Base-by-base conservation (phyloP, 1,140 invertebrate genomes). In the Thaumatotibia leucotreta region DNA sequence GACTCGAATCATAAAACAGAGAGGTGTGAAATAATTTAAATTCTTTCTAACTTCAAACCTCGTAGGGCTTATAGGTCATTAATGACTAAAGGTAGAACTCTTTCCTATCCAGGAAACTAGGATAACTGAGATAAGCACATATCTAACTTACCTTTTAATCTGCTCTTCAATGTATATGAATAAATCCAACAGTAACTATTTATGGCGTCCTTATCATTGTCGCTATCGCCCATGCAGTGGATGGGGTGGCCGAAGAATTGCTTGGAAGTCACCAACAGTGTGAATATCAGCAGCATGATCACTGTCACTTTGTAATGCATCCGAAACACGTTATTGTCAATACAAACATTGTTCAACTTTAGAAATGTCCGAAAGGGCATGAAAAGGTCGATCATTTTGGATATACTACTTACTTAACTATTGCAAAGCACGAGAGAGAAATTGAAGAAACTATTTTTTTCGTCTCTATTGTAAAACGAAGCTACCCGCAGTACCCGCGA, bases 111-210 rank as follows among this genome's bases (percentile, higher is more conserved):
- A 54, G 11, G n/a, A 24, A 54, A 63, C 5, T 33, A 27, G 49
- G 63, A 14, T 11, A 64, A 39, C 39, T 4, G 20, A 20, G 35
- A 61, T 52, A 61, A 33, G 27, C 29, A 0, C 33, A 39, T 3
- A 49, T 11, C 84, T 83, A n/a, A n/a, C n/a, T n/a, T 77, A 93
- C 91, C 84, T 61, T 69, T 67, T 11, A 90, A 68, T 23, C 89
- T 82, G 65, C 92, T 90, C 67, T 89, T 87, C 2, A 95, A 74
- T 0, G 94, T 95, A 74, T 94, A 96, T 0, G 95, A 96, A 77
- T 95, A 93, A 35, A 96, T 95, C 95, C 95, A 96, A 83, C 96
- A 97, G 75, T 94, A 96, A 20, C 93, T 93, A 68, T 96, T 94
- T 33, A 96, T 92, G 31, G 94, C 92, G 68, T 95, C 77, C 17